These are phyloP conservation scores for Tympanoctomys barrerae DNA, from an alignment of 2,797 vertebrate genomes.

Conservation along the genomic window DNA sequence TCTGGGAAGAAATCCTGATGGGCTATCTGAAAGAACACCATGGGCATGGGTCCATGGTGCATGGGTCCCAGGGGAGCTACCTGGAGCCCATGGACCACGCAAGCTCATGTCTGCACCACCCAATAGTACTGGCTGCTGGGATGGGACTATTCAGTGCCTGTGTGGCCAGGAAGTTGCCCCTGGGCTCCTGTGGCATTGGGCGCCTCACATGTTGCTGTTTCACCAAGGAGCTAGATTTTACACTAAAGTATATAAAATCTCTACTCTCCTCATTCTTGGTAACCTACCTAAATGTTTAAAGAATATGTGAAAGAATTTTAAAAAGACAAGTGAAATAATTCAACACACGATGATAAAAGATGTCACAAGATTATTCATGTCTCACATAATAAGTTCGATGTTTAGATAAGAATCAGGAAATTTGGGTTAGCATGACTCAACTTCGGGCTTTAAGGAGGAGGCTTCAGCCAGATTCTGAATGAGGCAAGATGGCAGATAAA, in stretches of 20 bases:
- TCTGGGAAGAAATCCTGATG: slow-evolving; percentile 19
- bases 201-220: background rate
- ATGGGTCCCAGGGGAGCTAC: background rate
- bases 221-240: background rate
- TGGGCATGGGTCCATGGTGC: background rate
- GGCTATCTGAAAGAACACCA: background rate
- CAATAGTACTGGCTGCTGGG: background rate
- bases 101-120: background rate
- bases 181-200: background rate
- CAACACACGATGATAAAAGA: slow-evolving; percentile 44
- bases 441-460: background rate
- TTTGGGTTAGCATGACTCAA: slow-evolving; percentile 25
- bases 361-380: slow-evolving; percentile 29
- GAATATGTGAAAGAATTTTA: background rate
- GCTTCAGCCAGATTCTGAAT: slow-evolving; percentile 21
- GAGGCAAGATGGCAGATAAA: background rate
- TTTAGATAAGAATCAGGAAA: slow-evolving; percentile 20
- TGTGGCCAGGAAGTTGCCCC: background rate
- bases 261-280: slow-evolving; percentile 48
- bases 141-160: background rate
- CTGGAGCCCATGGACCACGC: background rate
- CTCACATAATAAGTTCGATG: background rate
- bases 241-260: background rate
- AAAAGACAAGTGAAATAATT: slow-evolving; percentile 45
- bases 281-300: slow-evolving; percentile 40